Percentiles rank a stretch among this genome's conserved stretches.
phyloP scores from a whole-genome alignment of 2,113 vertebrate species.

The Gymnobelideus leadbeateri region DNA sequence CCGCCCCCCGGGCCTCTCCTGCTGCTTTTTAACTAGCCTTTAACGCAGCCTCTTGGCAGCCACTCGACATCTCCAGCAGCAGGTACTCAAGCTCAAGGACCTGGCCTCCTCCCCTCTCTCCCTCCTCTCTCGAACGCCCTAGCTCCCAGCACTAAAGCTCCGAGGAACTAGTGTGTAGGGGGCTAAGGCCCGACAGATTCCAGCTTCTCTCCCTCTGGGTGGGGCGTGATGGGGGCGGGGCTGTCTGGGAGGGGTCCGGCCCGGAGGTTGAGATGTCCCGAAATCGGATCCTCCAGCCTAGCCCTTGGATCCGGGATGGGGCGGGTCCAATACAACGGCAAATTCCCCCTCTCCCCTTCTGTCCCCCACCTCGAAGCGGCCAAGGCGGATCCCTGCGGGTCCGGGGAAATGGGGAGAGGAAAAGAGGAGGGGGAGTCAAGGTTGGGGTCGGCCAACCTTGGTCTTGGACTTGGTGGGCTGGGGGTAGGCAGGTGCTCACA shows the following conservation, averaged over 20 bases:
- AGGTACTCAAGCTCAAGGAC: constrained; percentile 14
- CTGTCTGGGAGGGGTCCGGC: neutral
- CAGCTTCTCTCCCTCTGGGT: no score
- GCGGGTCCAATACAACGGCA: neutral
- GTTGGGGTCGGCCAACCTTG: neutral
- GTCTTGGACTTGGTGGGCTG: neutral
- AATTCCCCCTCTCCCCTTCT: neutral
- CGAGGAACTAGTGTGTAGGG: neutral
- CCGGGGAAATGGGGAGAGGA: neutral
- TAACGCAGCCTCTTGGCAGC: neutral
- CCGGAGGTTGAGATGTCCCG: neutral
- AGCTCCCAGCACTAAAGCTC: neutral
- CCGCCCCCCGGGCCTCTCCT: neutral
- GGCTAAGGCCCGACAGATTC: neutral
- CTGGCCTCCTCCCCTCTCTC: neutral
- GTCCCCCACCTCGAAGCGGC: neutral
- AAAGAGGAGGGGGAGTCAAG: neutral
- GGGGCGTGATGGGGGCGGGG: neutral
- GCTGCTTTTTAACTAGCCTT: neutral
- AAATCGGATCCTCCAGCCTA: neutral
- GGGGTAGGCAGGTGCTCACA: constrained; percentile 40
- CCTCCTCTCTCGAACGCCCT: neutral
- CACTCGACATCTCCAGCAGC: neutral
- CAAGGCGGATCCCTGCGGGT: neutral
- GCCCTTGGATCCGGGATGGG: neutral